phyloP scores from a whole-genome alignment of 2,113 vertebrate species.

The Ginglymostoma cirratum region DNA sequence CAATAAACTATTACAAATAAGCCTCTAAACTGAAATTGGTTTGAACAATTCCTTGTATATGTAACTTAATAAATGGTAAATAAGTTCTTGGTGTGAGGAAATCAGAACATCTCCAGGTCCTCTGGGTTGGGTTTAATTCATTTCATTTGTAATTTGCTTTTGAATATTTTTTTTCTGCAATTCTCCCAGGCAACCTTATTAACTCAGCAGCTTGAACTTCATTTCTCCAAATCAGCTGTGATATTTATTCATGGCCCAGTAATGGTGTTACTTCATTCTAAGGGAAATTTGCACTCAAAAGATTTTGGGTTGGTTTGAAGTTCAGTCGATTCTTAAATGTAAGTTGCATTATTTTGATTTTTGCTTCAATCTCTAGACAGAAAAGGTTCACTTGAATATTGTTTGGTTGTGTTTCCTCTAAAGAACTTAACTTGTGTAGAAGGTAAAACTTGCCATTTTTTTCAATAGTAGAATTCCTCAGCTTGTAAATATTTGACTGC shows the following conservation, averaged over 20 bases:
- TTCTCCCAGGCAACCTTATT: slow-evolving; percentile 20
- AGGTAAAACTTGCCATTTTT: background rate
- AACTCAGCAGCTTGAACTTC: background rate
- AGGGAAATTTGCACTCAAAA: background rate
- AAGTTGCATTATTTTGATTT: slow-evolving; percentile 1
- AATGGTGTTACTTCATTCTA: background rate
- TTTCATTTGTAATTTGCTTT: background rate
- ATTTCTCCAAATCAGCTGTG: background rate
- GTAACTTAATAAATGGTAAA: background rate
- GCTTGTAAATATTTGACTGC: background rate
- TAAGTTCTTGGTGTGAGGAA: background rate
- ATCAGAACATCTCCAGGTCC: background rate
- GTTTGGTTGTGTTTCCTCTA: background rate
- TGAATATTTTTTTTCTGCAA: background rate
- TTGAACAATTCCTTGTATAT: background rate
- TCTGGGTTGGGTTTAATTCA: background rate
- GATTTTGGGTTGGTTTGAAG: background rate
- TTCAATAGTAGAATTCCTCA: background rate
- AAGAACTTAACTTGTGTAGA: background rate
- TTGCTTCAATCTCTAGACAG: background rate
- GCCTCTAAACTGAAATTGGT: background rate
- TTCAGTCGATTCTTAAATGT: background rate
- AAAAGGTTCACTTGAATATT: background rate
- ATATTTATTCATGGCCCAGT: slow-evolving; percentile 25
- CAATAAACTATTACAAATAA: background rate